A percentile compares a stretch with the other conserved stretches of the same genome.
phyloP scores from a whole-genome alignment of 2,888 invertebrate genomes.

The Oscheius onirici region DNA sequence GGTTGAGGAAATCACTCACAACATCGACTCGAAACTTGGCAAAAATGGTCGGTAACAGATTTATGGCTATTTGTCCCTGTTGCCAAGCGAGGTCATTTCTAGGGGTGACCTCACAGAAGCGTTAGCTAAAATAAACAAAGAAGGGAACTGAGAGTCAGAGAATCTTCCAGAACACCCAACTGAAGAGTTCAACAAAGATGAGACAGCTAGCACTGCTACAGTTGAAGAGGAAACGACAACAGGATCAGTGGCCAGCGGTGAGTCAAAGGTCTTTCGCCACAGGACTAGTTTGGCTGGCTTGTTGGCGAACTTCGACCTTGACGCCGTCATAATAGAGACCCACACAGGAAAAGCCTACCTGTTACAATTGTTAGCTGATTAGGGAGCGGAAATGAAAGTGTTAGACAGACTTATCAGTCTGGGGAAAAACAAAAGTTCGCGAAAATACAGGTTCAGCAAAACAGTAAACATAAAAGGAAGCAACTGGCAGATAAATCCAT shows the following conservation, averaged over 20 bases:
- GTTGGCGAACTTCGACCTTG: conserved; percentile 10
- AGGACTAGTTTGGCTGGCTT: conserved; percentile 4
- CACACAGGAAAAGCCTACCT: neutral
- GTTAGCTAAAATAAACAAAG: conserved; percentile 14
- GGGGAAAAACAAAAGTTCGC: neutral
- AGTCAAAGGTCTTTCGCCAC: conserved; percentile 11
- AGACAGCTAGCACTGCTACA: neutral
- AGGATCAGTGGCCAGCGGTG: neutral
- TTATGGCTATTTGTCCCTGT: conserved; percentile 18
- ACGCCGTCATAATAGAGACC: conserved; percentile 12
- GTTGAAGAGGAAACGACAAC: conserved; percentile 1
- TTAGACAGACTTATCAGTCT: neutral
- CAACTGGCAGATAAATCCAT: no score
- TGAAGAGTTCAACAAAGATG: conserved; percentile 6
- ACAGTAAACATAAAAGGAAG: neutral
- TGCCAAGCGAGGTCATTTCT: conserved; percentile 8
- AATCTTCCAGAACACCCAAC: neutral
- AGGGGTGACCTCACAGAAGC: neutral
- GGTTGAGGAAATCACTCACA: conserved; percentile 47
- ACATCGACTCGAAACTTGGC: conserved; percentile 49
- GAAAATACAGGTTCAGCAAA: neutral
- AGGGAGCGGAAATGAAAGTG: neutral
- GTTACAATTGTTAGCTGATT: neutral
- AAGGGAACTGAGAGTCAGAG: no score
- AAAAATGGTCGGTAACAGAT: neutral